These are phyloP conservation scores for Galeopsomyia nigrocyanea DNA, from an alignment of 2,888 invertebrate genomes.

Conservation along the genomic window DNA sequence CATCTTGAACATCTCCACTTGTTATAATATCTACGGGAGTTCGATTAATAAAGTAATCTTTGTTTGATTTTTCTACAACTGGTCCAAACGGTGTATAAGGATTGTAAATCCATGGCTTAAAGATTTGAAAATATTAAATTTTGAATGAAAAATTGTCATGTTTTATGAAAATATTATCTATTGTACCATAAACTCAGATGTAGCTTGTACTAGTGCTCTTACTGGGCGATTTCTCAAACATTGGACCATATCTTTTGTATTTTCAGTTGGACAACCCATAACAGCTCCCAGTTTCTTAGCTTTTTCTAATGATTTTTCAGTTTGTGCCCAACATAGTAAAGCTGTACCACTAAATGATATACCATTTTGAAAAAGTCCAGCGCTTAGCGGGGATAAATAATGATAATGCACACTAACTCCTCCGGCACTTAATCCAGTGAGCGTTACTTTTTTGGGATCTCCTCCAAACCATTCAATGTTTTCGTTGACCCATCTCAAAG, in stretches of 20 bases:
- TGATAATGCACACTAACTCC: constrained; percentile 83
- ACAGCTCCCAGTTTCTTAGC: constrained; percentile 74
- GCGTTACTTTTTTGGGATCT: constrained; percentile 77
- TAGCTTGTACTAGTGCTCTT: constrained; percentile 73
- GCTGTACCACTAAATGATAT: constrained; percentile 81
- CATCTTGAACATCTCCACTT: constrained; percentile 74
- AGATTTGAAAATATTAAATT: constrained; percentile 21
- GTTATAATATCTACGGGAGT: constrained; percentile 76
- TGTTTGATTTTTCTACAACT: constrained; percentile 74
- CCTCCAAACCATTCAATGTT: constrained; percentile 82
- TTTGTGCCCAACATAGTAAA: constrained; percentile 70
- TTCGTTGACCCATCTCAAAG: constrained; percentile 78
- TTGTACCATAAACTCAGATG: constrained; percentile 73
- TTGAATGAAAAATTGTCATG: neutral
- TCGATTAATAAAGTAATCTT: constrained; percentile 76
- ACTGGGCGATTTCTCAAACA: constrained; percentile 77
- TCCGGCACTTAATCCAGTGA: constrained; percentile 81
- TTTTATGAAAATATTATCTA: constrained; percentile 1
- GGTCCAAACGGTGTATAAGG: constrained; percentile 83
- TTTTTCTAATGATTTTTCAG: constrained; percentile 71
- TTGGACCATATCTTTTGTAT: constrained; percentile 72
- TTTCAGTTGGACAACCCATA: constrained; percentile 75
- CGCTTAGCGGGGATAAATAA: constrained; percentile 75
- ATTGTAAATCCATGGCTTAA: constrained; percentile 74
- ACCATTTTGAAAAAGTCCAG: constrained; percentile 72